These are phyloP conservation scores for Camponotus vicinus DNA, from an alignment of 1,140 invertebrate species.

Conservation along the genomic window DNA sequence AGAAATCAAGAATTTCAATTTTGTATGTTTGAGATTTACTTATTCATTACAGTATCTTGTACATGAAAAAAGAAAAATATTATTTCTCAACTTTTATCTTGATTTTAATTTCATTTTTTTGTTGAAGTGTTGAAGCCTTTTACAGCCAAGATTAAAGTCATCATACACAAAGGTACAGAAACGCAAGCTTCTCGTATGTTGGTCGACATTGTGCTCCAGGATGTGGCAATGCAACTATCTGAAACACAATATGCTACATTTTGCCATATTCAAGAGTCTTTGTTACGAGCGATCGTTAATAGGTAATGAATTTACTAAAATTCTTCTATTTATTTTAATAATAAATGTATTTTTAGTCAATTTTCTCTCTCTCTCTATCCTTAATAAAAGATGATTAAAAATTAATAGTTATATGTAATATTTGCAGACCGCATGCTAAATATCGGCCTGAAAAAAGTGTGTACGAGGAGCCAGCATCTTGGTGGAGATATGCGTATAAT, in stretches of 20 bases:
- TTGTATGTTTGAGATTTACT: slow-evolving; percentile 86
- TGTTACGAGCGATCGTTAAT: slow-evolving; percentile 90
- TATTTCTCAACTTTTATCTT: neutral
- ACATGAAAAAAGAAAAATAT: neutral
- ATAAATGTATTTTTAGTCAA: neutral
- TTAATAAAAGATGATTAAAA: neutral
- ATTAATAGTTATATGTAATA: slow-evolving; percentile 2
- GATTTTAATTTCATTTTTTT: slow-evolving; percentile 51
- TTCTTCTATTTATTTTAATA: slow-evolving; percentile 16
- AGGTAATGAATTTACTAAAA: slow-evolving; percentile 82
- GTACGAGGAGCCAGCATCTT: slow-evolving; percentile 84
- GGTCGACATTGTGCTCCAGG: slow-evolving; percentile 92
- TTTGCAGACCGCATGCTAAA: slow-evolving; percentile 75
- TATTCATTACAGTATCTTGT: neutral
- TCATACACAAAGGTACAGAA: slow-evolving; percentile 91
- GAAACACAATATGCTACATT: slow-evolving; percentile 92
- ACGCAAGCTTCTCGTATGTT: slow-evolving; percentile 91
- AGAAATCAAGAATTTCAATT: slow-evolving; percentile 92
- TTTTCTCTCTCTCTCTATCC: too few species aligned
- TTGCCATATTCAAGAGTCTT: slow-evolving; percentile 89
- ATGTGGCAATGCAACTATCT: slow-evolving; percentile 91
- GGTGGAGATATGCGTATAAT: slow-evolving; percentile 93
- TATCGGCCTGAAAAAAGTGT: slow-evolving; percentile 85
- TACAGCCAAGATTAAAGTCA: slow-evolving; percentile 93
- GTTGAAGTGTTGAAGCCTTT: slow-evolving; percentile 90